phyloP scores from a whole-genome alignment of 2,888 invertebrate genomes.

The Chrysolina americana region DNA sequence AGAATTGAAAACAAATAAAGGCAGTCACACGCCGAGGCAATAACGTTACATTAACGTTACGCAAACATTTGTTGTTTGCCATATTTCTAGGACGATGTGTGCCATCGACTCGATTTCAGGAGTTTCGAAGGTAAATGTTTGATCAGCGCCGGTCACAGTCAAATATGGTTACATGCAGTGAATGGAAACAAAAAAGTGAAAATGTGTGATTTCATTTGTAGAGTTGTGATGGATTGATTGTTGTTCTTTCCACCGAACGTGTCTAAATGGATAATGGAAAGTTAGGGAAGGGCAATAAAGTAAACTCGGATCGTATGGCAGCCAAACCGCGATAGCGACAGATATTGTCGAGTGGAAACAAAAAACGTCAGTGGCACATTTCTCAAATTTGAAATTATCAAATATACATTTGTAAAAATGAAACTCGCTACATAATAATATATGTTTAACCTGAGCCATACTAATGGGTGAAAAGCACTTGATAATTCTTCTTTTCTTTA shows the following conservation, averaged over 20 bases:
- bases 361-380: too few species aligned
- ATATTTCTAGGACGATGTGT: conserved; percentile 23
- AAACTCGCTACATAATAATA: too few species aligned
- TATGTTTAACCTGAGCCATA: too few species aligned
- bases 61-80: conserved; percentile 25
- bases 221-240: conserved; percentile 6
- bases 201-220: not conserved
- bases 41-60: conserved; percentile 25
- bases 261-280: not conserved
- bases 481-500: too few species aligned
- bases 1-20: conserved; percentile 28
- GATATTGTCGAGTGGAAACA: too few species aligned
- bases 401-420: too few species aligned
- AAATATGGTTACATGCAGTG: conserved; percentile 6
- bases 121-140: conserved; percentile 14
- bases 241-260: not conserved
- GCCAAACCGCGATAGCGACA: not conserved
- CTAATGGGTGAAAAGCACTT: too few species aligned
- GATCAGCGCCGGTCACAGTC: conserved; percentile 4
- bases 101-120: conserved; percentile 23
- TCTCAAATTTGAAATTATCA: too few species aligned
- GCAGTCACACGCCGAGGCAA: conserved; percentile 6
- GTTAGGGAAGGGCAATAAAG: not conserved
- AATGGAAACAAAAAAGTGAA: conserved; percentile 8
- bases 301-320: not conserved